Evolutionary conservation across 2,113 vertebrate species (phyloP).

Genomic region (Synchiropus splendidus): DNA sequence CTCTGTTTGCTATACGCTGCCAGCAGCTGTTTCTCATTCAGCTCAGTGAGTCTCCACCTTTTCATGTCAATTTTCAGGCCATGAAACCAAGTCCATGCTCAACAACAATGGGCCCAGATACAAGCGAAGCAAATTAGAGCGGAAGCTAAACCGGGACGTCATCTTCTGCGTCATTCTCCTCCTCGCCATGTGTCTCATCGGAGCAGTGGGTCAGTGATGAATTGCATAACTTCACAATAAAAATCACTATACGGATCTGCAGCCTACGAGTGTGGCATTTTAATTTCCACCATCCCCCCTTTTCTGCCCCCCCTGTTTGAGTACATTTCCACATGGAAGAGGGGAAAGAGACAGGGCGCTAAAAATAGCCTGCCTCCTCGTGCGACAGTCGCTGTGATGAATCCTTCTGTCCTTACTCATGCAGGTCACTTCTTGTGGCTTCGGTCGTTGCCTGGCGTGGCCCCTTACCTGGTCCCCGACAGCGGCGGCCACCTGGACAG

Average conservation of each 20-base stretch:
- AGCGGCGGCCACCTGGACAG: conserved; percentile 57
- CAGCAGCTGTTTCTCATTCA: too few species aligned
- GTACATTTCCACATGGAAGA: background rate
- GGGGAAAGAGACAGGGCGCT: conserved; percentile 20
- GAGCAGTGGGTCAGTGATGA: conserved; percentile 73
- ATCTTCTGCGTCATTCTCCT: conserved; percentile 82
- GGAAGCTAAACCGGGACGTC: conserved; percentile 77
- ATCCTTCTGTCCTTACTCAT: conserved; percentile 40
- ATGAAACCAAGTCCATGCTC: conserved; percentile 92
- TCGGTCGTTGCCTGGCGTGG: conserved; percentile 55
- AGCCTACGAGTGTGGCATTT: conserved; percentile 15
- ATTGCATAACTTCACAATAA: conserved; percentile 17
- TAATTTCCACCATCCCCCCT: conserved; percentile 8
- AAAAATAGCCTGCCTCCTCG: conserved; percentile 39
- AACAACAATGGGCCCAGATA: conserved; percentile 83
- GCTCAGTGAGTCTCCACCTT: background rate
- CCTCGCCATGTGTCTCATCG: conserved; percentile 81
- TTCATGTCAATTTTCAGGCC: conserved; percentile 66
- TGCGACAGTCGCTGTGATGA: conserved; percentile 28
- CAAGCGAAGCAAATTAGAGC: conserved; percentile 90
- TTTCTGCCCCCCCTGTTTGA: background rate
- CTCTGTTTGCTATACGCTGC: too few species aligned
- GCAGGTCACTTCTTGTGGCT: conserved; percentile 82
- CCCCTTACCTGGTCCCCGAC: conserved; percentile 75
- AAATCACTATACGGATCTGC: conserved; percentile 15